Evolutionary conservation across 2,888 invertebrate species (phyloP).

Genomic region (Cepaea hortensis): DNA sequence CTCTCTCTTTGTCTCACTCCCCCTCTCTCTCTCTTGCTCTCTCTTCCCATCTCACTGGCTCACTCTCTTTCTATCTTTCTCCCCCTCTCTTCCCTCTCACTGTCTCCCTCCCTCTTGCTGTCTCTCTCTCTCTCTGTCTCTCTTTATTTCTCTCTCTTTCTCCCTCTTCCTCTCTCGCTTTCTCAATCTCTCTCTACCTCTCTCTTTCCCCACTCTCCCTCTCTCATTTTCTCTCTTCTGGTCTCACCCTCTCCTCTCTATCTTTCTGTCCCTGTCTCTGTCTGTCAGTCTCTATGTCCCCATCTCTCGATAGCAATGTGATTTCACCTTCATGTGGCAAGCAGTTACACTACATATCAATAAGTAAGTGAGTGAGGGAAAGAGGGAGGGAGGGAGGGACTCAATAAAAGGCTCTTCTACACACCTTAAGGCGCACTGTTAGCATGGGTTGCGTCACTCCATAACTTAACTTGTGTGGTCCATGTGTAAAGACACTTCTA

Average conservation of each 20-base stretch:
- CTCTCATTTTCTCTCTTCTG: not conserved
- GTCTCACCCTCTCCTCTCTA: not conserved
- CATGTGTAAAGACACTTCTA: no score
- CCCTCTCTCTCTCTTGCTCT: not conserved
- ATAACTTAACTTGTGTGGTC: no score
- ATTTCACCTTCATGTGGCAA: no score
- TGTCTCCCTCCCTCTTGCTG: not conserved
- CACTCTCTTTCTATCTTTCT: not conserved
- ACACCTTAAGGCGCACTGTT: no score
- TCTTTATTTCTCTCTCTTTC: not conserved
- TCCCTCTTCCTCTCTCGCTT: not conserved
- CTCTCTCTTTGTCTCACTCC: not conserved
- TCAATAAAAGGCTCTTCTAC: no score
- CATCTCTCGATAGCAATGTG: no score
- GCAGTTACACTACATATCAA: no score
- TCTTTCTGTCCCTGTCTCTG: not conserved
- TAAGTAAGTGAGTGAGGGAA: no score
- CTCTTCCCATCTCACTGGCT: not conserved
- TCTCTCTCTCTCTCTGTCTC: not conserved
- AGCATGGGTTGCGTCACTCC: no score
- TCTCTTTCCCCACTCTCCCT: not conserved
- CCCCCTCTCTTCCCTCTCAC: not conserved
- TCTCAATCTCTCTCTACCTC: not conserved
- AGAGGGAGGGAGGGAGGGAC: no score
- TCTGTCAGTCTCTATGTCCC: not conserved